Evolutionary conservation across 1,140 invertebrate species (phyloP).

Genomic region (Trissolcus basalis): DNA sequence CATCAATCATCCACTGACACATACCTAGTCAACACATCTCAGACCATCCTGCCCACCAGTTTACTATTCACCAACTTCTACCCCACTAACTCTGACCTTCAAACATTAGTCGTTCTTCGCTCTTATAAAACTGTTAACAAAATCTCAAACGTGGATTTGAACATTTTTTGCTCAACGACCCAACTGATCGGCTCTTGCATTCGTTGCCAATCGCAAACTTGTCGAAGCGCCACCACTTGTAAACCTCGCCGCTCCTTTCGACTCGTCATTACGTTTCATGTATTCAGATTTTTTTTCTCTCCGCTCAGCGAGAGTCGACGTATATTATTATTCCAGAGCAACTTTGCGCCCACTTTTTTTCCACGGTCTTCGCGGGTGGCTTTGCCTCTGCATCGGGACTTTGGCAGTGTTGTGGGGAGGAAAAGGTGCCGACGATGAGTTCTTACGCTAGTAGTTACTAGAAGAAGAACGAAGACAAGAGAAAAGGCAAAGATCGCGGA

Average conservation of each 20-base stretch:
- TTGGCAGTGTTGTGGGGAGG: slow-evolving; percentile 53
- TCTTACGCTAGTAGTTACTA: slow-evolving; percentile 63
- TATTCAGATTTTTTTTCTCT: slow-evolving; percentile 76
- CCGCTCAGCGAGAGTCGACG: slow-evolving; percentile 64
- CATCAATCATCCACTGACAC: slow-evolving; percentile 24
- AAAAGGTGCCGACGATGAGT: slow-evolving; percentile 59
- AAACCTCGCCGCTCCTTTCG: slow-evolving; percentile 65
- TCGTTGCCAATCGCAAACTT: slow-evolving; percentile 34
- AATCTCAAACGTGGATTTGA: neutral
- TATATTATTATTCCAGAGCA: slow-evolving; percentile 77
- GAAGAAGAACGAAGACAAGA: slow-evolving; percentile 33
- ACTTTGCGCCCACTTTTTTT: slow-evolving; percentile 69
- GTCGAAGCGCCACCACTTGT: slow-evolving; percentile 51
- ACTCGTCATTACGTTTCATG: slow-evolving; percentile 74
- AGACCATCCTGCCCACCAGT: neutral
- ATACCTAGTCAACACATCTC: neutral
- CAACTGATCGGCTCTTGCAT: slow-evolving; percentile 11
- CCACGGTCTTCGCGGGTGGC: slow-evolving; percentile 46
- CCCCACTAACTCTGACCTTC: too few relatives aligned
- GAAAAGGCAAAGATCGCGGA: slow-evolving; percentile 67
- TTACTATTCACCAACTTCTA: neutral
- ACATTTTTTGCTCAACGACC: slow-evolving; percentile 16
- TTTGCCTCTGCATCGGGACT: slow-evolving; percentile 42
- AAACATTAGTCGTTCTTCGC: too few relatives aligned
- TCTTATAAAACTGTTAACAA: too few relatives aligned